Evolutionary conservation across 2,113 vertebrate genomes (phyloP), one percentile per base, ranked within the genome.

Genomic region (Actenoides hombroni): DNA sequence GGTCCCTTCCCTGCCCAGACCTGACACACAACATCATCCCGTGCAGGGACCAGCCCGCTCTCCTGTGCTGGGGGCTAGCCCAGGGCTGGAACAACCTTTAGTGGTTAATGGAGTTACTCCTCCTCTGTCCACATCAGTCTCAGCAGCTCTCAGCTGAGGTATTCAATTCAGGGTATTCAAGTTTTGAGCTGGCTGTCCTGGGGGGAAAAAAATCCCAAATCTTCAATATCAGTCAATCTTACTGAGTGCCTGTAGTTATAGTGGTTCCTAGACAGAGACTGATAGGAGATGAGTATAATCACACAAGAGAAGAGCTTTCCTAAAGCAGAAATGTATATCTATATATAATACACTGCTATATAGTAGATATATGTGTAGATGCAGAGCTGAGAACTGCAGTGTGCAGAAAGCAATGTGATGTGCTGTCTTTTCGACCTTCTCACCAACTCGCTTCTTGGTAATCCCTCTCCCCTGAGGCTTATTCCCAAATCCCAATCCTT

Each of bases 81-180:
- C 35, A 2, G 37, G 33, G 60, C 25, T 14, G 44, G 17, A 49
- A 48, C 42, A 28, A 3, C 25, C 21, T 8, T 1, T 5, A 12
- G 16, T 2, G 4, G 9, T 16, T 10, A 8, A 5, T 2, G 6
- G 49, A 11, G 31, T 23, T 2, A 7, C 7, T 15, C 33, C 23
- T 49, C 20, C 82, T 54, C 37, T 10, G 8, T 2, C 67, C 40
- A 13, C 24, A 11, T 11, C 56, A 13, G 33, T 10, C 48, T 16
- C 54, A 10, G 8, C 61, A 61, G 71, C 35, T 24, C 48, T n/a
- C 24, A 4, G 9, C 11, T 17, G 44, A 3, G 0, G 21, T 54
- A 6, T 16, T 26, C 7, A 0, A 49, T 16, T 12, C 16, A 4
- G 13, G 23, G 26, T 6, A 59, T 12, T n/a, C 28, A 8, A 12